These are phyloP conservation scores for Anabacerthia variegaticeps DNA, from an alignment of 2,797 vertebrate genomes.

Conservation along the genomic window DNA sequence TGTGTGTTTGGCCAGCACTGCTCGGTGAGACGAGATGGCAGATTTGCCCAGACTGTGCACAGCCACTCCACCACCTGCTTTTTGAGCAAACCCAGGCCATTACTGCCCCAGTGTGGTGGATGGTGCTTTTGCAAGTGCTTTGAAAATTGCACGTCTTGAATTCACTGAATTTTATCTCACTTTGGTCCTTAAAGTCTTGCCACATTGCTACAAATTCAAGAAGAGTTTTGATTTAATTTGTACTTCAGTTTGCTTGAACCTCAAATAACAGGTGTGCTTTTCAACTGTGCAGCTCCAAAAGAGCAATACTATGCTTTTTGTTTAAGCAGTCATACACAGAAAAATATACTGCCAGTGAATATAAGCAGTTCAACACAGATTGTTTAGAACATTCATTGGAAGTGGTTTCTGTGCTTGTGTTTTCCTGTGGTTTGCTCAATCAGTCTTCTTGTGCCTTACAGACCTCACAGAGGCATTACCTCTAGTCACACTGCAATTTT, in stretches of 20 bases:
- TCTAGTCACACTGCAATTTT: neutral
- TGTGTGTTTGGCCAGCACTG: neutral
- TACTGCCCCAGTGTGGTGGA: conserved; percentile 25
- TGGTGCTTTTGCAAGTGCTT: neutral
- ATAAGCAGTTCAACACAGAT: neutral
- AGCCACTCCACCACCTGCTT: accelerated
- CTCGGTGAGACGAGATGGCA: neutral
- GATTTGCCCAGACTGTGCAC: neutral
- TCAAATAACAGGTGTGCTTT: neutral
- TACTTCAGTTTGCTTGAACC: neutral
- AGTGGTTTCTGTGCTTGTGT: neutral
- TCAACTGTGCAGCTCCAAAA: neutral
- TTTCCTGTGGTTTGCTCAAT: neutral
- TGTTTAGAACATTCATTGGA: neutral
- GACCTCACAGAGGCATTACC: neutral
- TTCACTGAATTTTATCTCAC: neutral
- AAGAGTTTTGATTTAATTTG: neutral
- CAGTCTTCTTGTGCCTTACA: neutral
- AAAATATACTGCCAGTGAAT: neutral
- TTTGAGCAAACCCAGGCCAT: neutral
- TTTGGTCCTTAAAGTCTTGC: neutral
- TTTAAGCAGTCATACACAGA: neutral
- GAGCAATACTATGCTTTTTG: neutral
- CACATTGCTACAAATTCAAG: neutral
- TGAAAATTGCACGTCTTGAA: neutral